Base-by-base conservation (phyloP, 2,888 invertebrate species). In the Eilema depressum region DNA sequence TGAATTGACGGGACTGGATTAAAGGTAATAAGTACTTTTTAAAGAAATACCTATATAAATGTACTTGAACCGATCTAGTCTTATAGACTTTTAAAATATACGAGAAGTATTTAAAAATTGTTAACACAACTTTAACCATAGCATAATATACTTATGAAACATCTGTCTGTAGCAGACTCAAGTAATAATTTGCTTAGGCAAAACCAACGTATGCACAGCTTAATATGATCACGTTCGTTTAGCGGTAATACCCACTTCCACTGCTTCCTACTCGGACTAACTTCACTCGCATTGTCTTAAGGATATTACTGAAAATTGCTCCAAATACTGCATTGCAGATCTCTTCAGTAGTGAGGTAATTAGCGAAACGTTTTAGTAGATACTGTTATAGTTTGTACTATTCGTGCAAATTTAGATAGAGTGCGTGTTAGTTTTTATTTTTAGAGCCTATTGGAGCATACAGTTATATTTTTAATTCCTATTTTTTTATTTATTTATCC, bases 251-350 rank as follows among this genome's bases (percentile, higher is more conserved):
- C 71, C 59, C 64, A 59, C 65, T 70, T 77, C 73, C 69, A 56
- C 53, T 57, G 64, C 60, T 71, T 70, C 64, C 62, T 62, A 65
- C 68, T 75, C 67, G 65, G 75, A 68, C 73, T 75, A 82, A 83
- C 85, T 88, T 78, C 74, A 74, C 80, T 83, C 74, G 79, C 85
- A 85, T 83, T 83, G 84, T 85, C 89, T 91, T 88, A 88, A 87
- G 86, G 86, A 89, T 92, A 91, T 90, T 89, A 88, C 85, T 81
- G 86, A 85, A 89, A 89, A 91, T 92, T 89, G 87, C 89, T 90
- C 86, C 83, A 85, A 88, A 87, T 84, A 86, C 92, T 91, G 93
- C 93, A 92, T 82, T 92, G 92, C 93, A 92, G 88, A 86, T 88
- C 89, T 84, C 83, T 73, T 73, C 79, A 83, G 81, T 81, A 80